Evolutionary conservation across 2,113 vertebrate genomes (phyloP).

Genomic region (Nyctibius bracteatus): DNA sequence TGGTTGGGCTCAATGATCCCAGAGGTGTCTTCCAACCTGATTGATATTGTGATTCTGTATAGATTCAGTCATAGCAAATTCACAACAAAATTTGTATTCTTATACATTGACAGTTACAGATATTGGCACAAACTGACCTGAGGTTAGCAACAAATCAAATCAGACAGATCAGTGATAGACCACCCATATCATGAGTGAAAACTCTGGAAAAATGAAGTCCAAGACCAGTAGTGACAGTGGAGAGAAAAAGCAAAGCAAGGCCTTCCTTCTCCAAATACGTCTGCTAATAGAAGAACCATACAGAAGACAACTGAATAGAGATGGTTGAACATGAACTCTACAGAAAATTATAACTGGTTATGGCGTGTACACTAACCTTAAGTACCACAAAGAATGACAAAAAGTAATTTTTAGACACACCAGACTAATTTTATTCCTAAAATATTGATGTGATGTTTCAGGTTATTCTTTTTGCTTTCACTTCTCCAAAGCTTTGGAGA

Average conservation of each 20-base stretch:
- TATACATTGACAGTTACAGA: not conserved
- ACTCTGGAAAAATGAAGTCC: not conserved
- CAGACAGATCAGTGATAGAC: not conserved
- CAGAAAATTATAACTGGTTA: not conserved
- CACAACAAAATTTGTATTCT: not conserved
- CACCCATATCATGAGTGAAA: not conserved
- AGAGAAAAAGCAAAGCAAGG: not conserved
- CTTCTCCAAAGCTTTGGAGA: not conserved
- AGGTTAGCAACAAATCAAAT: not conserved
- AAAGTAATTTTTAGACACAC: not conserved
- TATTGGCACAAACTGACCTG: not conserved
- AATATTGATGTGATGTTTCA: not conserved
- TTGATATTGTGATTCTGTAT: no score
- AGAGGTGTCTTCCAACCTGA: no score
- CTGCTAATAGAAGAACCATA: not conserved
- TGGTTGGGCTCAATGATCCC: no score
- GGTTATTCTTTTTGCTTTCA: not conserved
- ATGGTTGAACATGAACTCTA: not conserved
- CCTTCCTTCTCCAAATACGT: not conserved
- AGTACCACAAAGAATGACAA: not conserved
- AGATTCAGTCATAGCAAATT: not conserved
- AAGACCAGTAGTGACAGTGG: accelerated
- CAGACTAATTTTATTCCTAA: not conserved
- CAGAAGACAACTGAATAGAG: not conserved
- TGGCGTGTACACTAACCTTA: not conserved